Evolutionary conservation across 2,113 vertebrate species (phyloP).

Genomic region (Amphiprion ocellaris): DNA sequence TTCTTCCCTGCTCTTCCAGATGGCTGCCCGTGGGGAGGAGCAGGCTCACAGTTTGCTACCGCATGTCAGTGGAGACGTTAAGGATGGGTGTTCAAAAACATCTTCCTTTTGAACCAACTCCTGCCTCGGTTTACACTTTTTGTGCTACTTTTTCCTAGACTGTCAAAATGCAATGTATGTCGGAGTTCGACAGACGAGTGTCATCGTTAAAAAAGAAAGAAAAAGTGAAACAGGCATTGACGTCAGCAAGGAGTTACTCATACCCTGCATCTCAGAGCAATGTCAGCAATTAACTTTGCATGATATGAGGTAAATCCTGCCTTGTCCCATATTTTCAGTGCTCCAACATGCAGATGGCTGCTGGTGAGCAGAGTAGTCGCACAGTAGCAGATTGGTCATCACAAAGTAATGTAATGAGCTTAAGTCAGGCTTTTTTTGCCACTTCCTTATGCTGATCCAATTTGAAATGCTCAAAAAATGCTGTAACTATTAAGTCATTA

Average conservation of each 20-base stretch:
- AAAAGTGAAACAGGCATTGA: background rate
- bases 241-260: conserved; percentile 22
- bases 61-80: conserved; percentile 37
- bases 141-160: background rate
- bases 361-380: conserved; percentile 18
- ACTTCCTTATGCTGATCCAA: background rate
- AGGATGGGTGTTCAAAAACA: conserved; percentile 40
- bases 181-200: background rate
- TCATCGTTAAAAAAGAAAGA: background rate
- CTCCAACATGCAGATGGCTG: conserved; percentile 41
- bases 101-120: conserved; percentile 11
- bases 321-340: conserved; percentile 32
- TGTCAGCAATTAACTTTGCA: conserved; percentile 18
- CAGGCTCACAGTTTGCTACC: conserved; percentile 43
- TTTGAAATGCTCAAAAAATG: background rate
- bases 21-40: conserved; percentile 66
- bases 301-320: conserved; percentile 43
- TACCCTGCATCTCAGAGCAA: background rate
- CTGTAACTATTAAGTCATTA: too few species aligned
- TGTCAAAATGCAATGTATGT: background rate
- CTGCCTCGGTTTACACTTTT: conserved; percentile 3
- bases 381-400: conserved; percentile 8
- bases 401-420: conserved; percentile 5
- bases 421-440: background rate
- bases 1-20: conserved; percentile 64